phyloP scores from a whole-genome alignment of 1,140 invertebrate genomes.

The Leptopilina boulardi region DNA sequence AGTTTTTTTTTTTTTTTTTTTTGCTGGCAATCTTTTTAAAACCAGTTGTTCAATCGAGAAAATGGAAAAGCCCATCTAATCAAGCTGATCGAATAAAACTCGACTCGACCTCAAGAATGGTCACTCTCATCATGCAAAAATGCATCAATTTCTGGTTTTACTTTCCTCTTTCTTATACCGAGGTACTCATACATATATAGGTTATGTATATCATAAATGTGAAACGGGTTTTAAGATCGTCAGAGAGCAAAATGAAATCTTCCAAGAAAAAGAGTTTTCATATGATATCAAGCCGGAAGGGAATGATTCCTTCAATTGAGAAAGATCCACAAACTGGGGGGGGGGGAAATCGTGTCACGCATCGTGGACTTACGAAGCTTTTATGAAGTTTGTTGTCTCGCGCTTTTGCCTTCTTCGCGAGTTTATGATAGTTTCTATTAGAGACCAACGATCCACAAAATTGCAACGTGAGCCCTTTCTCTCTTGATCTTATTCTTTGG shows the following conservation, averaged over 20 bases:
- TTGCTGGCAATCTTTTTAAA: background rate
- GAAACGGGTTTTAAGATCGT: slow-evolving; percentile 8
- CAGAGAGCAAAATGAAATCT: background rate
- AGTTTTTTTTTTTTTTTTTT: background rate
- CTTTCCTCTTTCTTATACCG: too few species aligned
- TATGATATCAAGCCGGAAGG: slow-evolving; percentile 4
- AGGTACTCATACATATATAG: background rate
- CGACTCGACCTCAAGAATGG: slow-evolving; percentile 1
- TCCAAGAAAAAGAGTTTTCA: too few species aligned
- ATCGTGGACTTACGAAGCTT: slow-evolving; percentile 34
- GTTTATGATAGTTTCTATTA: slow-evolving; percentile 54
- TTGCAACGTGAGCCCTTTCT: slow-evolving; percentile 32
- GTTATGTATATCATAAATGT: slow-evolving; percentile 15
- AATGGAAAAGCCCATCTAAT: slow-evolving; percentile 7
- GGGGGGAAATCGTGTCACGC: slow-evolving; percentile 33
- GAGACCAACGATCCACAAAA: slow-evolving; percentile 48
- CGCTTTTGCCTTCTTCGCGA: slow-evolving; percentile 28
- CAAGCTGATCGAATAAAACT: background rate
- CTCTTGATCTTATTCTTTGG: too few species aligned
- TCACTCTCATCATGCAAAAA: slow-evolving; percentile 28
- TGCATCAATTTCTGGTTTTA: background rate
- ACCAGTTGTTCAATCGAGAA: background rate
- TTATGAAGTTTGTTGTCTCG: slow-evolving; percentile 56
- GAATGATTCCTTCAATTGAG: slow-evolving; percentile 8
- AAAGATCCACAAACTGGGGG: background rate